Conservation (phyloP, 92 coral and sea anemone species). For the Phenganax stokvisi region DNA sequence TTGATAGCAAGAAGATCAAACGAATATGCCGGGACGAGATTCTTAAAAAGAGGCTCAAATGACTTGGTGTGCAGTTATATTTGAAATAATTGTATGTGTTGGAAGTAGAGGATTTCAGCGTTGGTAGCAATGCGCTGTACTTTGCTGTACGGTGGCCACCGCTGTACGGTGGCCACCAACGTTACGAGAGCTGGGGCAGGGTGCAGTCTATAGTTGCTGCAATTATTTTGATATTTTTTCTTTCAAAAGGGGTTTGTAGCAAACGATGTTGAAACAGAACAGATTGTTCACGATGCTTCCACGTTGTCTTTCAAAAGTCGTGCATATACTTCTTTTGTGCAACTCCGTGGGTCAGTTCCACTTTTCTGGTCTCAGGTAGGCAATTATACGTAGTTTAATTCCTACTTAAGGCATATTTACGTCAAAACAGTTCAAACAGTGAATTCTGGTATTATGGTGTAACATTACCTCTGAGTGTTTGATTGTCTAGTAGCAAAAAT, state of each 20-base stretch:
- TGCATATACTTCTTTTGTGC: constrained; percentile 79
- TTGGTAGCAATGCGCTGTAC: too few relatives aligned
- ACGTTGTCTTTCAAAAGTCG: constrained; percentile 79
- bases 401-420: too few relatives aligned
- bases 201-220: too few relatives aligned
- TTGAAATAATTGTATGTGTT: neutral
- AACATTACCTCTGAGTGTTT: too few relatives aligned
- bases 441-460: too few relatives aligned
- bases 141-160: too few relatives aligned
- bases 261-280: constrained; percentile 98
- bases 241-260: constrained; percentile 80
- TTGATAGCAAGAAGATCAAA: constrained; percentile 87
- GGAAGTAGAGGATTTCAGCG: too few relatives aligned
- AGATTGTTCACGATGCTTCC: constrained; percentile 93
- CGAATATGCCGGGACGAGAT: constrained; percentile 96
- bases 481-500: neutral
- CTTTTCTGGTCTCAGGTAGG: constrained; percentile 95
- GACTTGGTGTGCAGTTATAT: constrained; percentile 59
- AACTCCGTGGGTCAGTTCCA: constrained; percentile 93
- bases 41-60: constrained; percentile 91
- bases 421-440: too few relatives aligned
- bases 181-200: neutral
- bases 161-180: too few relatives aligned
- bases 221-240: neutral
- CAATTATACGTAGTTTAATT: neutral